Base-by-base conservation (phyloP, 92 coral and sea anemone genomes). In the Zoanthus gigantus region DNA sequence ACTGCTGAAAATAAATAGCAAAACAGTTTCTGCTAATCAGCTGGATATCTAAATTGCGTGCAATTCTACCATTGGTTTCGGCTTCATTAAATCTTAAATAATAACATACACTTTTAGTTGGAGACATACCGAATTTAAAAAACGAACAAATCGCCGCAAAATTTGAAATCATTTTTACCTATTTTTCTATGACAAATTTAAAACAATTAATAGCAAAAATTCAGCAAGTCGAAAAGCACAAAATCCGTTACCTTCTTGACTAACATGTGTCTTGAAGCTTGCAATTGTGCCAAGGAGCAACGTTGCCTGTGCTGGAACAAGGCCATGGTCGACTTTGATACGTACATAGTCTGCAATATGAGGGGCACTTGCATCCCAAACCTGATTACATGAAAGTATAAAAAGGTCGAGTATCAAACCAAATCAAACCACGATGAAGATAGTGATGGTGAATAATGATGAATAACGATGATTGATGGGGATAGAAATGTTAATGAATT, bases 311-410 rank as follows among this genome's bases (percentile, higher is more conserved):
- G 90, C 84, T 6, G 99, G 99, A 37, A 91, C 57, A 76, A 97
- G 90, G 5, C 98, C 99, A 68, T 97, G 93, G 29, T 95, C 96
- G 2, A 93, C 94, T 34, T 95, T 76, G 30, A 97, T 90, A 34
- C 96, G 95, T 37, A 97, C 93, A 63, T 93, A 97, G 81, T 97
- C 99, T 2, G 94, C 95, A 66, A 97, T 96, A 72, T 91, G 93
- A 14, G 92, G 95, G 6, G 99, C 90, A 45, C 94, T 91, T 34
- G 93, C 90, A 71, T 95, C 96, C 99, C 99, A 97, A 30, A 97
- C 99, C 99, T 96, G 34, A 0, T 44, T 8, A 54, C 53, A 83
- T 28, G 76, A 13, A 46, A 9, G 69, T 16, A 63, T 14, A 60
- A 60, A 23, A 17, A 17, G n/a, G 10, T 17, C 42, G 2, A n/a